Evolutionary conservation across 2,113 vertebrate genomes (phyloP).

Genomic region (Nibea albiflora): DNA sequence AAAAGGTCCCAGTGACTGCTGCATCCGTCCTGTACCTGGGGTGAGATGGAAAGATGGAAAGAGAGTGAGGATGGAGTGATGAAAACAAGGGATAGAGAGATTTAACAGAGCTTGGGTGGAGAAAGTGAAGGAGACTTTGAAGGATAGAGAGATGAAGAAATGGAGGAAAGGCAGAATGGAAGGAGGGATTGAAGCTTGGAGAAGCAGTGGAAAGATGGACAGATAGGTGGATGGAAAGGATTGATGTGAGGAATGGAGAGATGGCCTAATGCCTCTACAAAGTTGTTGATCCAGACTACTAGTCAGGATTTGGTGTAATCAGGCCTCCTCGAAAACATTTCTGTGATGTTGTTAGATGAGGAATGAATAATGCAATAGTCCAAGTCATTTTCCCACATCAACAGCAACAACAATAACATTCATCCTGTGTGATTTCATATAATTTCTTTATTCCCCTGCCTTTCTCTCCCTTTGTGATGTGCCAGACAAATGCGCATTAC

Average conservation of each 20-base stretch:
- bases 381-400: conserved; percentile 75
- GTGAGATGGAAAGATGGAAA: conserved; percentile 61
- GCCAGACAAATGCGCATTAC: conserved; percentile 75
- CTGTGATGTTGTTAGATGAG: conserved; percentile 55
- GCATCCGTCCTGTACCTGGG: conserved; percentile 50
- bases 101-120: conserved; percentile 54
- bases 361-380: conserved; percentile 63
- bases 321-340: conserved; percentile 46
- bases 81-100: conserved; percentile 43
- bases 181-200: conserved; percentile 25
- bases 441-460: conserved; percentile 77
- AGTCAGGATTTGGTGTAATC: conserved; percentile 49
- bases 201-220: conserved; percentile 37
- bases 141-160: conserved; percentile 48
- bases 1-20: conserved; percentile 67
- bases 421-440: conserved; percentile 78
- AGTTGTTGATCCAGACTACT: conserved; percentile 39
- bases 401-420: conserved; percentile 77
- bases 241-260: conserved; percentile 41
- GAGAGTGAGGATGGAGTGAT: conserved; percentile 39
- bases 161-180: conserved; percentile 47
- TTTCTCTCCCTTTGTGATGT: conserved; percentile 73
- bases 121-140: conserved; percentile 23
- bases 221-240: conserved; percentile 24
- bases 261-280: conserved; percentile 25